These are phyloP conservation scores for Xyrichtys novacula DNA, from an alignment of 2,797 vertebrate species.

Conservation along the genomic window DNA sequence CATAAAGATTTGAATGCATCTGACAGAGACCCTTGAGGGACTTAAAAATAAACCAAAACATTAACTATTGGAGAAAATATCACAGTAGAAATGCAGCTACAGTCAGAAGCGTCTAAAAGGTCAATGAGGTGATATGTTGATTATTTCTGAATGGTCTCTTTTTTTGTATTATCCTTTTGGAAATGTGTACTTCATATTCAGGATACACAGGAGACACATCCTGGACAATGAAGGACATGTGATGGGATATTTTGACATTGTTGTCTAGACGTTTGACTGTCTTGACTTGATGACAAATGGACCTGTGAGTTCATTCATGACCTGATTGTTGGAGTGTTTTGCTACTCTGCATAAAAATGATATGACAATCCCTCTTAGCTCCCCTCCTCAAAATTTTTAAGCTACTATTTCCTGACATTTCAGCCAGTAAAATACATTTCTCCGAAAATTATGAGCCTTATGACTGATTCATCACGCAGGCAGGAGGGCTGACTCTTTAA, in stretches of 20 bases:
- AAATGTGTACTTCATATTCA: too few species aligned
- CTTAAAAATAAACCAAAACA: too few species aligned
- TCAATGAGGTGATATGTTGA: too few species aligned
- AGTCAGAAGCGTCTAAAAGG: background rate
- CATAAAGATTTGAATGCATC: background rate
- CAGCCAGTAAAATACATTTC: background rate
- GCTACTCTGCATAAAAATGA: background rate
- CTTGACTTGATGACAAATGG: background rate
- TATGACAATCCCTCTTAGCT: too few species aligned
- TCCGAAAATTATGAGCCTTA: slow-evolving; percentile 10
- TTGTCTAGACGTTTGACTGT: background rate
- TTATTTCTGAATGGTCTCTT: too few species aligned
- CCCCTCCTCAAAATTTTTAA: too few species aligned
- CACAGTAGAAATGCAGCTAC: background rate
- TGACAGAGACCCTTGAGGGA: too few species aligned
- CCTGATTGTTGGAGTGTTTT: background rate
- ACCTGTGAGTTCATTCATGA: too few species aligned
- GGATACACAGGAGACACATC: too few species aligned
- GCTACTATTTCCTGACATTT: background rate
- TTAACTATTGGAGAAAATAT: background rate
- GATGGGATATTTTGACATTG: too few species aligned
- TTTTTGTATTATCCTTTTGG: too few species aligned
- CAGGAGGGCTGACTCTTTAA: slow-evolving; percentile 39
- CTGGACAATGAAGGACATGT: too few species aligned
- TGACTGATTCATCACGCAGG: slow-evolving; percentile 23